Base-by-base conservation (phyloP, 2,888 invertebrate species). In the Cephus nigrinus region DNA sequence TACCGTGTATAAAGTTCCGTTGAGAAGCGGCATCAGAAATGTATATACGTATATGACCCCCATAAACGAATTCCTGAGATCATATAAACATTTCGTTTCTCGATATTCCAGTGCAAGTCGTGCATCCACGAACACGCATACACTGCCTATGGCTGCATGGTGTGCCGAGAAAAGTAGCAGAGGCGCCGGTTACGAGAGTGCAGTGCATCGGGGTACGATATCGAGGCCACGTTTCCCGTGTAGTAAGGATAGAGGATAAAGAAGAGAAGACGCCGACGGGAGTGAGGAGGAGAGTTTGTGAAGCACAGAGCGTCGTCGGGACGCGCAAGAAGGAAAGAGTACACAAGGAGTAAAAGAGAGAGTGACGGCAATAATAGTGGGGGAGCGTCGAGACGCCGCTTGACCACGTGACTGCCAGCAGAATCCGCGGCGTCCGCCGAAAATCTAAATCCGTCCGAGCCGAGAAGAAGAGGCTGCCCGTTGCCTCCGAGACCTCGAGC, bases 401-500 rank as follows among this genome's bases (percentile, higher is more conserved):
- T 71, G 71, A 71, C 71, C 88, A 88, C 88, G 87, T 88, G 88
- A 87, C 82, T 81, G 74, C 79, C 78, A 83, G 84, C 86, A 88
- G 89, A 89, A 88, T 88, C 87, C 85, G 87, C 86, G 88, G 88
- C 87, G 88, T 88, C 87, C 86, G 86, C 87, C 87, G 90, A 90
- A 90, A 90, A 89, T 91, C 91, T 91, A 91, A 91, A 90, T 91
- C 86, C 86, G 91, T 90, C 89, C 86, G 88, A 90, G 90, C 88
- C 87, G 86, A 84, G 85, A 86, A 84, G 86, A 86, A 85, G 86
- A 86, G 85, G 83, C 74, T 73, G 78, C 83, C 75, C 80, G 81
- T 81, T 79, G 80, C 34, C 74, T 74, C 74, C 32, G 12, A 33
- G 77, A 78, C 79, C 78, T 77, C 75, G 74, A 74, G 75, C 75